Base-by-base conservation (phyloP, 2,888 invertebrate genomes). In the Napeogenes inachia region DNA sequence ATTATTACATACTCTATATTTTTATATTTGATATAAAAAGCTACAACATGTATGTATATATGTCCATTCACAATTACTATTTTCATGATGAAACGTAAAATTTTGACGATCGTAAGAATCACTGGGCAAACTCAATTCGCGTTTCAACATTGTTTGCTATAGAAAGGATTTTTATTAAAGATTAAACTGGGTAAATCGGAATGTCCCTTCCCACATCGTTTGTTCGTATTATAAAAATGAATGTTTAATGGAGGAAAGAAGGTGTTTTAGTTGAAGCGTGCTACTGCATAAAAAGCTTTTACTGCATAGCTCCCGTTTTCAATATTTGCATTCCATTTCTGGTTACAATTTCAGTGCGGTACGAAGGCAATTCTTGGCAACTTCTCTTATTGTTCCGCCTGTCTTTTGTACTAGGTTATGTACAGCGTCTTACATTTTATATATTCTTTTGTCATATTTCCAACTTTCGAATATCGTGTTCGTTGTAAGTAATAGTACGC, bases 261-360 rank as follows among this genome's bases (percentile, higher is more conserved):
- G 70, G 64, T 70, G 73, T 77, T 77, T 79, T 75, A 77, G 75
- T 77, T 74, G 71, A 76, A 73, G 73, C 85, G 84, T 84, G 84
- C 79, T 68, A 65, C 74, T 72, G 84, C 85, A 85, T 86, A 85
- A 85, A 85, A 85, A 84, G 79, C 80, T 78, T 78, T 75, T 71
- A 74, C 76, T 76, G 77, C 79, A 77, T 75, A 73, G 78, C 76
- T 73, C 75, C 74, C 75, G 78, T 75, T 80, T 85, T 78, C 84
- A 86, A 84, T 87, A 87, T 87, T 88, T 85, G 82, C 82, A 81
- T 87, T 86, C 80, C 83, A 86, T 85, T 87, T 81, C 84, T 79
- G 77, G 79, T 75, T 77, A 79, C 77, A 78, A 79, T 81, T 80
- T 76, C 72, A 75, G 71, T 66, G 71, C 73, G 65, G 73, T 73